phyloP scores from a whole-genome alignment of 37 sponge, comb jelly and placozoan species.

The Tethya wilhelma region DNA sequence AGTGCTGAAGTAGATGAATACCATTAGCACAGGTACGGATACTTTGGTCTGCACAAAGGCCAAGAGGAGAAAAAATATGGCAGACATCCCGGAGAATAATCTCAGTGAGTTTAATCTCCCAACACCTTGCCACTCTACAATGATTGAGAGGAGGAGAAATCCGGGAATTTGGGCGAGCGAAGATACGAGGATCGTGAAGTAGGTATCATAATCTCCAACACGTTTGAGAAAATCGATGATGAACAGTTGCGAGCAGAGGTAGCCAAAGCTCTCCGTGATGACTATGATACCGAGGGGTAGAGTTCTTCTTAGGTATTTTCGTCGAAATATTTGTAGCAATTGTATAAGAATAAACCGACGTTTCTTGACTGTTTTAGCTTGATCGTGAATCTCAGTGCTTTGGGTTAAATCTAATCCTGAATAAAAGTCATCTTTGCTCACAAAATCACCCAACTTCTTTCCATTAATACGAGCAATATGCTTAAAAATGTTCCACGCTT shows the following conservation, averaged over 20 bases:
- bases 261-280: conserved; percentile 9
- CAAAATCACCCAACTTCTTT: conserved; percentile 7
- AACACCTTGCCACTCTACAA: conserved; percentile 60
- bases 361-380: no score
- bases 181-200: conserved; percentile 44
- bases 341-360: background rate
- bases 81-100: conserved; percentile 13
- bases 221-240: conserved; percentile 25
- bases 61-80: conserved; percentile 35
- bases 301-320: conserved; percentile 35
- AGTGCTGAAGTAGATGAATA: conserved; percentile 59
- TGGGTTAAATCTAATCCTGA: no score
- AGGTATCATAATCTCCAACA: conserved; percentile 15
- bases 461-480: conserved; percentile 16
- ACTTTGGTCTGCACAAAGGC: conserved; percentile 37
- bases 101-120: conserved; percentile 65
- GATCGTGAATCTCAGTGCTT: no score
- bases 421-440: no score
- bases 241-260: conserved; percentile 32
- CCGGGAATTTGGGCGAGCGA: conserved; percentile 65
- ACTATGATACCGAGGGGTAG: conserved; percentile 19
- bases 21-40: conserved; percentile 23
- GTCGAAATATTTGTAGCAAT: conserved; percentile 25
- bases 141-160: conserved; percentile 55
- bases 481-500: conserved; percentile 12